phyloP scores from a whole-genome alignment of 1,140 invertebrate species.

The Heliothis virescens region DNA sequence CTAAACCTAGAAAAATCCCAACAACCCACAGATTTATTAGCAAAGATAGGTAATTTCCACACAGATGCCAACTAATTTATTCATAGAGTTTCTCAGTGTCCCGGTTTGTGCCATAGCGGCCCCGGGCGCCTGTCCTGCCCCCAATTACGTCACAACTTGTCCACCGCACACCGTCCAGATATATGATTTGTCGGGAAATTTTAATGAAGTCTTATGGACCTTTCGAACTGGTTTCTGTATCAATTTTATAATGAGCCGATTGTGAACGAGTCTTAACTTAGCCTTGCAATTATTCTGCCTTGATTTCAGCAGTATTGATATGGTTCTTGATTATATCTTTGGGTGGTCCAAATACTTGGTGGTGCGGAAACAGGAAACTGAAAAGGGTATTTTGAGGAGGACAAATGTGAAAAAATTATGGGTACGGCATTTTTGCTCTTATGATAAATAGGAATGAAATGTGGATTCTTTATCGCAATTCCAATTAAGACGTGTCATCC shows the following conservation, averaged over 20 bases:
- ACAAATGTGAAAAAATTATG: neutral
- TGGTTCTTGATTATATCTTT: conserved; percentile 23
- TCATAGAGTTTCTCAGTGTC: conserved; percentile 58
- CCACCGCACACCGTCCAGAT: conserved; percentile 17
- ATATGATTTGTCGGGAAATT: conserved; percentile 66
- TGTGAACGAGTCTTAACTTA: conserved; percentile 31
- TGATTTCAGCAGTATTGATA: conserved; percentile 22
- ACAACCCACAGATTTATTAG: conserved; percentile 38
- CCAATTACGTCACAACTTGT: conserved; percentile 64
- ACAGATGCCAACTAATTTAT: conserved; percentile 61
- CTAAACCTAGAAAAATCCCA: conserved; percentile 21
- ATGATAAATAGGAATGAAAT: neutral
- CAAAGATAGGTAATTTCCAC: conserved; percentile 56
- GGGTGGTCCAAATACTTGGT: conserved; percentile 17
- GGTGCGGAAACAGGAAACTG: conserved; percentile 6
- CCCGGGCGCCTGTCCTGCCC: conserved; percentile 46
- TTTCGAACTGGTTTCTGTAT: conserved; percentile 42
- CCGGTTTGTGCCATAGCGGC: conserved; percentile 36
- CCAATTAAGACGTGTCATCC: too few relatives aligned
- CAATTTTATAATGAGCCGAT: conserved; percentile 23
- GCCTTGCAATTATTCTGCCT: conserved; percentile 30
- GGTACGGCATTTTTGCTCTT: neutral
- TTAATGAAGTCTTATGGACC: conserved; percentile 59
- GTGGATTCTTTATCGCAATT: too few relatives aligned
- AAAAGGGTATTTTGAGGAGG: neutral